Conservation (phyloP, 92 coral and sea anemone species). For the Actinernus sp. region DNA sequence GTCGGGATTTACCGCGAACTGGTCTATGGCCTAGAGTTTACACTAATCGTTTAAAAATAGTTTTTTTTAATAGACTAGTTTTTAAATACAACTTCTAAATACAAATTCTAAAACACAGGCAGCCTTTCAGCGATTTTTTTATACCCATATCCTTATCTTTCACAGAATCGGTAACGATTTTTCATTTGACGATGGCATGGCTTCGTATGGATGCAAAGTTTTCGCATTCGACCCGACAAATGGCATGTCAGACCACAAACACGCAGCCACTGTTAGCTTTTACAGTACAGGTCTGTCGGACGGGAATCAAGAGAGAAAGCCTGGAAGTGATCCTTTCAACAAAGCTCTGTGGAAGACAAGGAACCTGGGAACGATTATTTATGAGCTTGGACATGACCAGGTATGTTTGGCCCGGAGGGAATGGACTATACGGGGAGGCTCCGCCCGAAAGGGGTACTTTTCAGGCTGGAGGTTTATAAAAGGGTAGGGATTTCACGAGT, state of each 20-base stretch:
- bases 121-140: not conserved
- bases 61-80: too few relatives aligned
- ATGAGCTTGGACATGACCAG: constrained; percentile 78
- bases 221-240: constrained; percentile 92
- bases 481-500: too few relatives aligned
- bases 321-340: not conserved
- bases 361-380: constrained; percentile 58
- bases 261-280: constrained; percentile 63
- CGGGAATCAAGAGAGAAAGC: constrained; percentile 63
- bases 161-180: constrained; percentile 83
- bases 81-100: too few relatives aligned
- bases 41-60: too few relatives aligned
- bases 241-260: constrained; percentile 70
- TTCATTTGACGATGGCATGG: constrained; percentile 92
- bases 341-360: constrained; percentile 77
- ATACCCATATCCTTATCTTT: not conserved
- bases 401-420: too few relatives aligned
- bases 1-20: too few relatives aligned
- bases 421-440: too few relatives aligned
- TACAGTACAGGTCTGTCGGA: constrained; percentile 77
- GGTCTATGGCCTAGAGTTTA: too few relatives aligned
- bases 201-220: constrained; percentile 80
- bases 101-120: too few relatives aligned
- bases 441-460: too few relatives aligned
- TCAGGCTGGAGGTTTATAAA: too few relatives aligned